Evolutionary conservation across 2,888 invertebrate genomes (phyloP).

Genomic region (Erannis defoliaria): DNA sequence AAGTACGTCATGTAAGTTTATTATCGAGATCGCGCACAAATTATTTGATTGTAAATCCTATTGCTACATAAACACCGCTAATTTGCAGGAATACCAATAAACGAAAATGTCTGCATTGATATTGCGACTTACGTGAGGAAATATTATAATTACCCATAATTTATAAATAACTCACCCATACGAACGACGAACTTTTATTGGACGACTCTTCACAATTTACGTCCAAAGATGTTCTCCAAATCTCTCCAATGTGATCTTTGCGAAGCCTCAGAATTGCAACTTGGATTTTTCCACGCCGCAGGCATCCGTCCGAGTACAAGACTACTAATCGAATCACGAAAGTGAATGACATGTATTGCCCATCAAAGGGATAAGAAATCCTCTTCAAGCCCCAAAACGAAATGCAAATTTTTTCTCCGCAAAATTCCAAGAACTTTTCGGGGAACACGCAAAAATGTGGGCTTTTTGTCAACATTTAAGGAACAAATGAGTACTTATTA

Average conservation of each 20-base stretch:
- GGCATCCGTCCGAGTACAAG: constrained; percentile 15
- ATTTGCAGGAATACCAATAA: too few species aligned
- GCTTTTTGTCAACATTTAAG: constrained; percentile 14
- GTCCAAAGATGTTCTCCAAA: not conserved
- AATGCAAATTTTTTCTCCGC: constrained; percentile 29
- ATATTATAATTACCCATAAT: too few species aligned
- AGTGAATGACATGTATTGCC: constrained; percentile 23
- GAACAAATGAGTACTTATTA: not conserved
- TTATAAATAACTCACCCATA: too few species aligned
- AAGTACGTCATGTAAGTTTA: too few species aligned
- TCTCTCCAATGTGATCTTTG: not conserved
- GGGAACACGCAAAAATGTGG: not conserved
- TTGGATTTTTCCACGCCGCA: not conserved
- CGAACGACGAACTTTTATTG: too few species aligned
- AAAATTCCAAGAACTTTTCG: constrained; percentile 11
- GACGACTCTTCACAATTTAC: not conserved
- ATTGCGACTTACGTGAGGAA: too few species aligned
- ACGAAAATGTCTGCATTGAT: too few species aligned
- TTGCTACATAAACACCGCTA: too few species aligned
- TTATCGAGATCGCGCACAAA: too few species aligned
- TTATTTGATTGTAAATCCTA: too few species aligned
- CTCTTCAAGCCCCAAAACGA: constrained; percentile 12
- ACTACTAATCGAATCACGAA: constrained; percentile 22
- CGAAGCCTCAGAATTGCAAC: not conserved
- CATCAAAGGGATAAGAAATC: constrained; percentile 12